phyloP scores from a whole-genome alignment of 2,888 invertebrate species.

The Latheticus oryzae region DNA sequence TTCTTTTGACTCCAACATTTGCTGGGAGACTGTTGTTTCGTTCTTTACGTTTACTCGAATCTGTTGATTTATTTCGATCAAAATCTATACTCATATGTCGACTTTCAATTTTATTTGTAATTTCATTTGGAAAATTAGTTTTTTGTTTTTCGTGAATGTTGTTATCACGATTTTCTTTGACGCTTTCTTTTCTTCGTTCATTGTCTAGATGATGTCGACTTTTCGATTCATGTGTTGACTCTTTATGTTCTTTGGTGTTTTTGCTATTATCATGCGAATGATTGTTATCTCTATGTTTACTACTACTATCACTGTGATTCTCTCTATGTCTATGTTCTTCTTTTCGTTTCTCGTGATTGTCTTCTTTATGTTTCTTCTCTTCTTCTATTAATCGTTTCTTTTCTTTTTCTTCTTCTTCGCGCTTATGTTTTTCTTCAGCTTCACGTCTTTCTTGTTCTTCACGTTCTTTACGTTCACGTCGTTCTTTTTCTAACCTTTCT shows the following conservation, averaged over 20 bases:
- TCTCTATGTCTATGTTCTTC: slow-evolving; percentile 68
- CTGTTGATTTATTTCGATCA: slow-evolving; percentile 57
- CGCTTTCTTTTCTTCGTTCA: slow-evolving; percentile 64
- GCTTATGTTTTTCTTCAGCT: slow-evolving; percentile 44
- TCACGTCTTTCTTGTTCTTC: slow-evolving; percentile 62
- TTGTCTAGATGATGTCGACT: slow-evolving; percentile 59
- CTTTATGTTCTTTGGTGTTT: slow-evolving; percentile 63
- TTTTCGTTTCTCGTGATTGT: slow-evolving; percentile 38
- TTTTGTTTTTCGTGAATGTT: slow-evolving; percentile 68
- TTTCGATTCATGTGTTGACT: slow-evolving; percentile 39
- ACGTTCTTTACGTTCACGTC: slow-evolving; percentile 59
- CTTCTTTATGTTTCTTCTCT: slow-evolving; percentile 33
- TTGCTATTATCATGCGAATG: slow-evolving; percentile 58
- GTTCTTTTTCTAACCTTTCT: slow-evolving; percentile 54
- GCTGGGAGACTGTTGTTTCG: slow-evolving; percentile 74
- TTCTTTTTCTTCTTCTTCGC: slow-evolving; percentile 61
- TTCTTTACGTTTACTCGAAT: slow-evolving; percentile 69
- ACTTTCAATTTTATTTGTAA: slow-evolving; percentile 54
- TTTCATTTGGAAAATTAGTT: no score
- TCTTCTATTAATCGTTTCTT: slow-evolving; percentile 38
- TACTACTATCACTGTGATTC: slow-evolving; percentile 65
- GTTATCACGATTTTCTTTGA: slow-evolving; percentile 67
- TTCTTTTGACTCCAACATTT: slow-evolving; percentile 76
- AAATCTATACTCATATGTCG: slow-evolving; percentile 67
- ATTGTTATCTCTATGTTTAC: slow-evolving; percentile 25